Evolutionary conservation across 2,797 vertebrate species (phyloP).

Genomic region (Tragelaphus eurycerus): DNA sequence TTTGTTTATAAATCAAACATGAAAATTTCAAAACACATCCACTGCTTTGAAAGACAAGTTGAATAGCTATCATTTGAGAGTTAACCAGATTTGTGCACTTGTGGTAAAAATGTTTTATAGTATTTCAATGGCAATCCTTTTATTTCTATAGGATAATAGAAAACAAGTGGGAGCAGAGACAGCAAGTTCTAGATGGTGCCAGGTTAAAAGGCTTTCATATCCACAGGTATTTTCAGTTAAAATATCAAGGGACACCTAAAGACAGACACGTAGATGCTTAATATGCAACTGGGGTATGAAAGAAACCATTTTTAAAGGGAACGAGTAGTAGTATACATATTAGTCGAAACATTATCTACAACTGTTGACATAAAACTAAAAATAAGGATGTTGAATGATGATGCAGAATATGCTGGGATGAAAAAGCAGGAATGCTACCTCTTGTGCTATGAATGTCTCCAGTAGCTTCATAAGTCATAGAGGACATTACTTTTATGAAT

Average conservation of each 20-base stretch:
- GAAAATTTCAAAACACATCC: conserved; percentile 46
- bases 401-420: background rate
- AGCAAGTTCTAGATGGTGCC: background rate
- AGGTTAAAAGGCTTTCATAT: background rate
- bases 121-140: background rate
- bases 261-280: background rate
- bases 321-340: background rate
- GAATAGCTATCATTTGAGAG: background rate
- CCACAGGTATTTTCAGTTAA: background rate
- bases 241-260: background rate
- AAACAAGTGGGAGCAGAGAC: background rate
- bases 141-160: background rate
- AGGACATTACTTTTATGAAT: conserved; percentile 30
- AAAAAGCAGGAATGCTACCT: conserved; percentile 8
- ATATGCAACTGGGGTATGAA: no score
- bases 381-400: background rate
- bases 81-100: background rate
- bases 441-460: background rate
- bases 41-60: conserved; percentile 6
- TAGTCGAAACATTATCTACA: background rate
- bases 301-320: background rate
- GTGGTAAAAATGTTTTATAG: background rate
- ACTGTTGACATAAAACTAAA: background rate
- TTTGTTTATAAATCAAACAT: conserved; percentile 49
- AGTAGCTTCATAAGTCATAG: conserved; percentile 52